phyloP scores from a whole-genome alignment of 2,888 invertebrate genomes.

The Autographa pulchrina region DNA sequence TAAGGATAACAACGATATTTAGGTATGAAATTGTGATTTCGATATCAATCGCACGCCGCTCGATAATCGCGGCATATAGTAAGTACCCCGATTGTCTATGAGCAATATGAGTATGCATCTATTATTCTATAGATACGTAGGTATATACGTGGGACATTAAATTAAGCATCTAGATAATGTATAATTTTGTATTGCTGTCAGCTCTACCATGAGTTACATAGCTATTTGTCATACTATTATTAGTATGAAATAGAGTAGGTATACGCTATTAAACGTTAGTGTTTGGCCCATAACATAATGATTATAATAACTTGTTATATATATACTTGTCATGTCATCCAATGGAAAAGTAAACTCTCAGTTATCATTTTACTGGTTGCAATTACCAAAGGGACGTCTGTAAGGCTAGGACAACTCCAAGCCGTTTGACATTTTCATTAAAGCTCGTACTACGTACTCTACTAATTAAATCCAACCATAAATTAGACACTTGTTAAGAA shows the following conservation, averaged over 20 bases:
- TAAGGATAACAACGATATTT: slow-evolving; percentile 78
- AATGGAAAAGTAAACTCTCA: too few species aligned
- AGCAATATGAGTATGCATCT: slow-evolving; percentile 42
- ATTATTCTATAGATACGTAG: slow-evolving; percentile 54
- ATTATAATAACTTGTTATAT: slow-evolving; percentile 35
- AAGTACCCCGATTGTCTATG: slow-evolving; percentile 69
- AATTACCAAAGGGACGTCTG: background rate
- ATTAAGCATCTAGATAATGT: slow-evolving; percentile 49
- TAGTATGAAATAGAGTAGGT: slow-evolving; percentile 48
- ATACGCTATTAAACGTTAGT: slow-evolving; percentile 46
- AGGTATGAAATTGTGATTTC: slow-evolving; percentile 76
- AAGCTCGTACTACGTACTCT: slow-evolving; percentile 8
- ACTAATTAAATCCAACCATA: slow-evolving; percentile 46
- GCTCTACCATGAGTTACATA: slow-evolving; percentile 57
- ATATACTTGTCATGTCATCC: slow-evolving; percentile 1
- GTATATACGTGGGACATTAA: slow-evolving; percentile 58
- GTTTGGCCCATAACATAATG: slow-evolving; percentile 33
- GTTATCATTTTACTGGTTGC: background rate
- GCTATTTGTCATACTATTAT: slow-evolving; percentile 60
- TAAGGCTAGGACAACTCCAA: background rate
- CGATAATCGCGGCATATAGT: slow-evolving; percentile 63
- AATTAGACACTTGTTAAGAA: slow-evolving; percentile 54
- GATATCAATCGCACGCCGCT: slow-evolving; percentile 72
- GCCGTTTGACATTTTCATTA: slow-evolving; percentile 21
- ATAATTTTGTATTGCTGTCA: slow-evolving; percentile 59